These are phyloP conservation scores for Petrolisthes cinctipes DNA, from an alignment of 2,888 invertebrate species.

Conservation along the genomic window DNA sequence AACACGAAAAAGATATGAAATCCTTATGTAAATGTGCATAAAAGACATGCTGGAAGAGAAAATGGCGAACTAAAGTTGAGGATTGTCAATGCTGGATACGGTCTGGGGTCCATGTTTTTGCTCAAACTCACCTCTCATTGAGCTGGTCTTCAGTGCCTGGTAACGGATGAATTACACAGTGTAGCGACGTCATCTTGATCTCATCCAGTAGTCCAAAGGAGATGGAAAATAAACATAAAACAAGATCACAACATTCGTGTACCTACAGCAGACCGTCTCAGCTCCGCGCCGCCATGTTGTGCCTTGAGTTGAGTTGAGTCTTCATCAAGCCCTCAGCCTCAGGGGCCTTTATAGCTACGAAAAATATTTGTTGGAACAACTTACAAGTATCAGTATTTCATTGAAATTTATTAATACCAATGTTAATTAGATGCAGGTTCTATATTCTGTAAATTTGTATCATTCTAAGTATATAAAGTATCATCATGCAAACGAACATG, in stretches of 20 bases:
- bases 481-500: no score
- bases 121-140: constrained; percentile 84
- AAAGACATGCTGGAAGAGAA: not conserved
- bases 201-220: not conserved
- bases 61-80: constrained; percentile 26
- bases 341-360: no score
- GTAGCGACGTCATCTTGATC: constrained; percentile 75
- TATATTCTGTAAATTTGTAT: no score
- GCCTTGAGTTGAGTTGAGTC: not conserved
- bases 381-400: no score
- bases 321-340: not conserved
- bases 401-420: no score
- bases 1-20: no score
- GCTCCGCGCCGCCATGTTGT: constrained; percentile 48
- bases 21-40: no score
- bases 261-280: constrained; percentile 1
- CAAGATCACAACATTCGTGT: constrained; percentile 31
- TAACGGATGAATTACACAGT: constrained; percentile 96
- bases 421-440: no score
- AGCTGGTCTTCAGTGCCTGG: constrained; percentile 96
- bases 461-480: no score
- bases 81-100: constrained; percentile 20
- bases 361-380: no score
- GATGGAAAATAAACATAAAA: constrained; percentile 9
- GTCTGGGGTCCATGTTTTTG: not conserved